Conservation (phyloP, 2,888 invertebrate species). For the Ferrisia virgata region DNA sequence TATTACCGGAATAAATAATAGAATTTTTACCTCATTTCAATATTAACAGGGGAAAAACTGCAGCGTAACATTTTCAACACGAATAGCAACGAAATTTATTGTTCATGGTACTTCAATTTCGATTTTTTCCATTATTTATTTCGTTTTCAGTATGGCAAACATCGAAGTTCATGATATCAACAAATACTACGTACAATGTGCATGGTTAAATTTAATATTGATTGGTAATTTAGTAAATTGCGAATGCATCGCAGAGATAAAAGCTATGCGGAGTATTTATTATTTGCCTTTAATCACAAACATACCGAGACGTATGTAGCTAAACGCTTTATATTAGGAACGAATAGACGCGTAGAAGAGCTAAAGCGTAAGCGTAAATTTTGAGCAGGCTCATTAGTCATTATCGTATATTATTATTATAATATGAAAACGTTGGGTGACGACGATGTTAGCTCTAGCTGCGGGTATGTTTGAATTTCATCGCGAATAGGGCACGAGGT, state of each 20-base stretch:
- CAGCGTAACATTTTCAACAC: too few relatives aligned
- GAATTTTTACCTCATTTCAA: too few relatives aligned
- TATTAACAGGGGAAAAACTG: too few relatives aligned
- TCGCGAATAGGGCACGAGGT: not conserved
- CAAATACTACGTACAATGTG: too few relatives aligned
- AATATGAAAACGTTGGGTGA: too few relatives aligned
- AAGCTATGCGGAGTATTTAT: not conserved
- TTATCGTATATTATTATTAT: not conserved
- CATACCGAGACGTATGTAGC: not conserved
- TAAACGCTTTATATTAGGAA: not conserved
- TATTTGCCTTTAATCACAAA: slow-evolving; percentile 15
- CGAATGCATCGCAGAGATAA: not conserved
- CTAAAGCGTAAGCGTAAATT: not conserved
- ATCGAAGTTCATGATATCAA: too few relatives aligned
- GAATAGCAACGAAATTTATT: too few relatives aligned
- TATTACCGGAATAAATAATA: too few relatives aligned
- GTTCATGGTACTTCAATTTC: too few relatives aligned
- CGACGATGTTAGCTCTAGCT: not conserved
- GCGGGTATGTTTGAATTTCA: not conserved
- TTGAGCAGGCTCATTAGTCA: not conserved
- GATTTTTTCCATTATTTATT: too few relatives aligned
- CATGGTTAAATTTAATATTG: not conserved
- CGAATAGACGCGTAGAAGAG: not conserved
- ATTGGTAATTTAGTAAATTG: not conserved
- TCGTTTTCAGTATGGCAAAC: too few relatives aligned